Conservation (phyloP, 1,140 invertebrate species). For the Ylistrum balloti region DNA sequence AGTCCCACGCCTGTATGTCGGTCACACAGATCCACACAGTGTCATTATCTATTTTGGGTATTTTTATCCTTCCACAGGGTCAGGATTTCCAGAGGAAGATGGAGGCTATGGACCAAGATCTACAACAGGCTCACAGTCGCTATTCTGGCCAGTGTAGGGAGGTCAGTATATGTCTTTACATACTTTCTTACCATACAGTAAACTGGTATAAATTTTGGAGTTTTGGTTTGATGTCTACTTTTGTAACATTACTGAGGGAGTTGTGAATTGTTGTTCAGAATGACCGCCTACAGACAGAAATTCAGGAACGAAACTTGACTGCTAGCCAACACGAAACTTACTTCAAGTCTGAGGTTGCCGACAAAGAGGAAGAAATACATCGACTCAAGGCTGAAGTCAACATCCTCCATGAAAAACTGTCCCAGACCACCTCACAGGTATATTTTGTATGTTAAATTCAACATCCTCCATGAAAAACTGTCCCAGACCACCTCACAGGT, state of each 20-base stretch:
- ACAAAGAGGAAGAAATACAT: conserved; percentile 76
- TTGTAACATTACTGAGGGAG: background rate
- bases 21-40: too few relatives aligned
- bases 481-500: too few relatives aligned
- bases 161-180: conserved; percentile 61
- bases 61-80: conserved; percentile 57
- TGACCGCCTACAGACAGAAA: conserved; percentile 76
- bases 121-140: conserved; percentile 72
- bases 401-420: conserved; percentile 77
- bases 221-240: background rate
- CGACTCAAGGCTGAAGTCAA: conserved; percentile 77
- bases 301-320: conserved; percentile 77
- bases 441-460: background rate
- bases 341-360: conserved; percentile 75
- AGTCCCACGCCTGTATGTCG: too few relatives aligned
- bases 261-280: conserved; percentile 68
- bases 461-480: background rate
- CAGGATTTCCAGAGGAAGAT: conserved; percentile 72
- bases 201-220: too few relatives aligned
- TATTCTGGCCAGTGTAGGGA: conserved; percentile 72
- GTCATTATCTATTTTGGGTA: too few relatives aligned
- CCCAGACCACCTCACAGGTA: conserved; percentile 77
- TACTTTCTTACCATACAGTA: background rate
- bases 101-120: conserved; percentile 74
- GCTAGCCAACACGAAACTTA: conserved; percentile 76